These are phyloP conservation scores for Zelleria hepariella DNA, from an alignment of 2,888 invertebrate species.

Conservation along the genomic window DNA sequence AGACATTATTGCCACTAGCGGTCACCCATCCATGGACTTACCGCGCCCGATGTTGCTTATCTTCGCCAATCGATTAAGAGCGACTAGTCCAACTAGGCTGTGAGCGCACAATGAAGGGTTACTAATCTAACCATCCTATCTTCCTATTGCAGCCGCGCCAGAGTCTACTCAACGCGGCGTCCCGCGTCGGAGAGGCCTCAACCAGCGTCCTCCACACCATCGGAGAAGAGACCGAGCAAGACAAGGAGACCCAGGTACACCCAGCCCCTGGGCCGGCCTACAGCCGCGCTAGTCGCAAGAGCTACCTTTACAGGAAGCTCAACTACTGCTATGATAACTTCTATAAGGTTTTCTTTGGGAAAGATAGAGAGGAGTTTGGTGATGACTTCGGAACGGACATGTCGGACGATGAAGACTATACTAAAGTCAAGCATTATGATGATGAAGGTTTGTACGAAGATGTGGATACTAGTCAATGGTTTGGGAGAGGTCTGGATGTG, in stretches of 20 bases:
- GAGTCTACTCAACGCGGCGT: slow-evolving; percentile 94
- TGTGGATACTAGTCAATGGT: slow-evolving; percentile 11
- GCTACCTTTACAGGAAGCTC: slow-evolving; percentile 55
- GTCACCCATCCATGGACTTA: too few species aligned
- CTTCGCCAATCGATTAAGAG: too few species aligned
- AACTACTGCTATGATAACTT: slow-evolving; percentile 66
- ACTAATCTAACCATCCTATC: not conserved
- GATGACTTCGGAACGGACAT: slow-evolving; percentile 30
- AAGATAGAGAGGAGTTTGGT: slow-evolving; percentile 35
- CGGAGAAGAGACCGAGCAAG: slow-evolving; percentile 90
- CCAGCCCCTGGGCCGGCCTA: slow-evolving; percentile 6
- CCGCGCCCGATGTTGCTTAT: too few species aligned
- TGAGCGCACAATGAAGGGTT: not conserved
- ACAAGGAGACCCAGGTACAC: slow-evolving; percentile 81
- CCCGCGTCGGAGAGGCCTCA: slow-evolving; percentile 96
- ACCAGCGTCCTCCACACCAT: slow-evolving; percentile 94
- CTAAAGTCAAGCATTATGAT: slow-evolving; percentile 14
- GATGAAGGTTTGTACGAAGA: slow-evolving; percentile 23
- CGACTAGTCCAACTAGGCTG: too few species aligned
- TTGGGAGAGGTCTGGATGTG: slow-evolving; percentile 40
- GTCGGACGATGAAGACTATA: slow-evolving; percentile 10
- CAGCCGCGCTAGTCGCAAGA: slow-evolving; percentile 21
- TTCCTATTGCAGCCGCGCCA: slow-evolving; percentile 81
- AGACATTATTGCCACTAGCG: too few species aligned
- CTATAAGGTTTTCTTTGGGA: slow-evolving; percentile 57